Base-by-base conservation (phyloP, 2,113 vertebrate species). In the Dipodomys ordii region DNA sequence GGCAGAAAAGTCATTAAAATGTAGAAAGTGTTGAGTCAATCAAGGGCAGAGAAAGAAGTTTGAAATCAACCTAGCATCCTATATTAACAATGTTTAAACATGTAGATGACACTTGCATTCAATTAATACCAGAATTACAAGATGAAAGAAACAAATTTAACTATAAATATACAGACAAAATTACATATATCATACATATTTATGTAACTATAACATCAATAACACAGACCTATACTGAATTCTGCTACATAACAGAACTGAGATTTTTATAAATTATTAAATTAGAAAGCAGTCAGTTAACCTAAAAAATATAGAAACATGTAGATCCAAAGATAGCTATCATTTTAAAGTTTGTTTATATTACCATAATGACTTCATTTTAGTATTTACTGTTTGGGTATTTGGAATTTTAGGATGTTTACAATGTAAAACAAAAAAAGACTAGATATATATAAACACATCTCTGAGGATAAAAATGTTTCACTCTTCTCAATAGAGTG, bases 361-460 rank as follows among this genome's bases (percentile, higher is more conserved):
- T 62, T 76, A 22, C 0, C 28, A 49, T 30, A 35, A 89, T 6
- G 44, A 32, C 19, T 20, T 30, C 27, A 87, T 90, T 76, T 76
- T 32, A 87, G 46, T 44, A 35, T 53, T 18, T 18, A 44, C 32
- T 90, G 30, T 81, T 90, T 67, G 90, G 39, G 44, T 67, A 49
- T 49, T 80, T 76, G 28, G 23, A 35, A 84, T 85, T 92, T 92
- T 82, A 82, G 79, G 11, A 64, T 88, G 15, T 3, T 11, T 92
- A 7, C 18, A 88, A 76, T 64, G 84, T 57, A 78, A 96, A 92
- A 67, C 18, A n/a, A 94, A 81, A 90, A 19, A 15, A 8, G 79
- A 11, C 10, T 57, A 57, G 53, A 16, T 57, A 16, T 57, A 57
- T 2, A 57, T 18, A 57, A 18, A 57, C 3, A 57, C 15, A 57